phyloP scores from a whole-genome alignment of 2,888 invertebrate species.

The Catocala nupta region DNA sequence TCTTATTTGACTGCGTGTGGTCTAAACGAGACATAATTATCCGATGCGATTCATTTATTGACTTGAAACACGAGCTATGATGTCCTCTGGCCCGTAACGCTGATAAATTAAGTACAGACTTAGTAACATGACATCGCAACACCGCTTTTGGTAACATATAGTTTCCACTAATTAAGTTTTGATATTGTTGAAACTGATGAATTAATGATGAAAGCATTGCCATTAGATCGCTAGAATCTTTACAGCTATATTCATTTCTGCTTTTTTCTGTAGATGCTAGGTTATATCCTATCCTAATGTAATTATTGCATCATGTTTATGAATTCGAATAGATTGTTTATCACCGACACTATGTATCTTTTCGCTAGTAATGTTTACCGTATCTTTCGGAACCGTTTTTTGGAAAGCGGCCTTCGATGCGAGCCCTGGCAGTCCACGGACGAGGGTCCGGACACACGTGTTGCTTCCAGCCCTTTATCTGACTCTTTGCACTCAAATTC shows the following conservation, averaged over 20 bases:
- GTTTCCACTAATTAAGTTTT: too few relatives aligned
- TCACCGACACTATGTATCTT: slow-evolving; percentile 30
- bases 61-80: neutral
- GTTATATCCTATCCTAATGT: too few relatives aligned
- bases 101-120: slow-evolving; percentile 1
- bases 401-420: slow-evolving; percentile 92
- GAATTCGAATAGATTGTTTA: neutral
- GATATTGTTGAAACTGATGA: too few relatives aligned
- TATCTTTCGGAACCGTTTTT: slow-evolving; percentile 94
- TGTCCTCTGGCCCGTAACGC: neutral
- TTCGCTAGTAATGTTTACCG: slow-evolving; percentile 84
- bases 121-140: neutral
- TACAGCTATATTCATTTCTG: too few relatives aligned
- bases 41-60: slow-evolving; percentile 5
- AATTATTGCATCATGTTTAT: neutral
- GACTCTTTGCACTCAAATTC: slow-evolving; percentile 95
- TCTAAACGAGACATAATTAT: slow-evolving; percentile 6
- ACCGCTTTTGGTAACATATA: neutral
- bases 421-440: slow-evolving; percentile 94
- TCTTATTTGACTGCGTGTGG: slow-evolving; percentile 8
- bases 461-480: slow-evolving; percentile 95
- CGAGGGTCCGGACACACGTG: slow-evolving; percentile 93
- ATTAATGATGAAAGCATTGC: too few relatives aligned
- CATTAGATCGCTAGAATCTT: too few relatives aligned
- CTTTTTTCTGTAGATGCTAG: too few relatives aligned